These are phyloP conservation scores for Amazonetta brasiliensis DNA, from an alignment of 2,797 vertebrate genomes.

Conservation along the genomic window DNA sequence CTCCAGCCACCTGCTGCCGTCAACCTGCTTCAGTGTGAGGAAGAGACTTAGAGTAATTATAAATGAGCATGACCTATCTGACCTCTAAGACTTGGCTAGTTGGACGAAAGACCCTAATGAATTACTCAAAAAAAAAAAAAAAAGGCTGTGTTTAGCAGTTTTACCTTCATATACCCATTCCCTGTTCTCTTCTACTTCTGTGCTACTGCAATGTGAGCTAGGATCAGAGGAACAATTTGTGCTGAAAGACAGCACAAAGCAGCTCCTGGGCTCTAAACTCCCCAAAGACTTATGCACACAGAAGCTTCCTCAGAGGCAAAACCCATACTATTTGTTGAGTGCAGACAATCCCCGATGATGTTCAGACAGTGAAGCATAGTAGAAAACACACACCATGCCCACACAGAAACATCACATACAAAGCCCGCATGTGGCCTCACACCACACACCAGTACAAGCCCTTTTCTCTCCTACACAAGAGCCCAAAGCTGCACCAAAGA, in stretches of 20 bases:
- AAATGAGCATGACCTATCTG: not conserved
- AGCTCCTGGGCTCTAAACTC: not conserved
- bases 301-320: not conserved
- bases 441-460: rapidly evolving
- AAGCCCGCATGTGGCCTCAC: rapidly evolving
- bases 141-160: not conserved
- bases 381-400: not conserved
- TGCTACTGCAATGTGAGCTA: rapidly evolving
- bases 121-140: not conserved
- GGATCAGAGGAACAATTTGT: not conserved
- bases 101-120: not conserved
- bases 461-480: not conserved
- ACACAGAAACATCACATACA: rapidly evolving
- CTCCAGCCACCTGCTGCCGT: not conserved
- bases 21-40: not conserved
- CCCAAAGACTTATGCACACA: not conserved
- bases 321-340: not conserved
- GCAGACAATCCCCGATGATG: rapidly evolving
- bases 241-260: not conserved
- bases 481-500: not conserved
- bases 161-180: not conserved
- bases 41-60: not conserved
- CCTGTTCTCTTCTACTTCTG: not conserved
- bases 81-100: not conserved
- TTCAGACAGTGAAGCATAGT: not conserved